These are phyloP conservation scores for Stegana nigrithorax DNA, from an alignment of 2,888 invertebrate genomes.

Conservation along the genomic window DNA sequence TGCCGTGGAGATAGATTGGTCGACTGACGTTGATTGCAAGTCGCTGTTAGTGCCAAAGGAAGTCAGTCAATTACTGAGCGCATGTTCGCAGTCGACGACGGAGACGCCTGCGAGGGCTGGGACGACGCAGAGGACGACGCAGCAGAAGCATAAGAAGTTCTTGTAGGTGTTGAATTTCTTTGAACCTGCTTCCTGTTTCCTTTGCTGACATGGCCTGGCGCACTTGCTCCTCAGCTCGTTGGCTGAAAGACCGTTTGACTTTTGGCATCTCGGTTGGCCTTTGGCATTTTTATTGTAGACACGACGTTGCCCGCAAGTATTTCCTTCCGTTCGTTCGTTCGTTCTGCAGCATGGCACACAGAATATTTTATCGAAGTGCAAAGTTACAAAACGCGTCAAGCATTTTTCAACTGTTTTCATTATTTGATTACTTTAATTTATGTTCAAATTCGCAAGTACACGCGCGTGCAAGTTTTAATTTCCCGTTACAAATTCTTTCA, in stretches of 20 bases:
- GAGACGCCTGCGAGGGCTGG: no score
- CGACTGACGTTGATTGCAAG: slow-evolving; percentile 7
- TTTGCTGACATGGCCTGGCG: slow-evolving; percentile 16
- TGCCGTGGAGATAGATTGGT: no score
- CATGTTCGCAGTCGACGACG: slow-evolving; percentile 9
- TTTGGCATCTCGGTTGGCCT: background rate
- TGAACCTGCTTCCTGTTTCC: slow-evolving; percentile 19
- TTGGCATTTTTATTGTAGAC: slow-evolving; percentile 12
- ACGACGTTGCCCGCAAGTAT: slow-evolving; percentile 50
- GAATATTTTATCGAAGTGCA: no score
- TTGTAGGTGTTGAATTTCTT: slow-evolving; percentile 19
- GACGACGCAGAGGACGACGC: background rate
- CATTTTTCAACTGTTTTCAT: no score
- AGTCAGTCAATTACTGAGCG: slow-evolving; percentile 17
- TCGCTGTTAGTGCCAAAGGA: slow-evolving; percentile 10
- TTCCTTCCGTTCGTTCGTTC: slow-evolving; percentile 48
- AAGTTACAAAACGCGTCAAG: no score
- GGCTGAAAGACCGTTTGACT: background rate
- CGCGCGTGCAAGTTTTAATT: no score
- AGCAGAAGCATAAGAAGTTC: no score
- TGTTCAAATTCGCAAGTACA: no score
- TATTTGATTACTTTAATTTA: no score
- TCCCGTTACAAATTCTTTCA: no score
- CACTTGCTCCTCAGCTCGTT: background rate
- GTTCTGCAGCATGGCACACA: no score